Evolutionary conservation across 2,888 invertebrate species (phyloP), one percentile per base, ranked within the genome.

Genomic region (Encarsia formosa): DNA sequence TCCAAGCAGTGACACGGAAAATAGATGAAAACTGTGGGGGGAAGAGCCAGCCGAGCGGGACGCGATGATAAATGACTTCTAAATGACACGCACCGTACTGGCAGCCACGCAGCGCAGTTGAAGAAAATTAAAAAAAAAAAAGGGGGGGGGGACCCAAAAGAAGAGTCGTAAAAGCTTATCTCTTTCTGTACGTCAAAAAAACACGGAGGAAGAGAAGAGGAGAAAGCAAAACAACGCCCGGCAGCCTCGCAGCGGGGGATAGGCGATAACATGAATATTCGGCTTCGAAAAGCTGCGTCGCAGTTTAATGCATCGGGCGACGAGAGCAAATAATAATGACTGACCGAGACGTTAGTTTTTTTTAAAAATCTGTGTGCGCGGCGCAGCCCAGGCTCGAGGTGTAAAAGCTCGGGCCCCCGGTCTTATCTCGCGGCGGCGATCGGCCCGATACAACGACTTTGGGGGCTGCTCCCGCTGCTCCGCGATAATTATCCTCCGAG

Each of bases 401-500:
- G 53, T 56, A 53, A 56, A 52, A 41, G 45, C 49, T 48, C 46
- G 34, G 42, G 31, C 51, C 56, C 49, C 46, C 46, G 34, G 42
- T 31, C 51, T 58, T 56, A 58, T 58, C 56, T 51, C 44, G 15
- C n/a, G 49, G 32, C n/a, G 49, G 32, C 44, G 50, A 54, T 57
- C 54, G 46, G 46, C 46, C 29, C 47, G 53, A 57, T 57, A 54
- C 52, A 47, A 56, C 56, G 47, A 44, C 46, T 32, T 5, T 8
- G 13, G 13, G 50, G 52, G 56, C 40, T 47, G 41, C 31, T 42
- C 43, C 39, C 24, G 48, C 47, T 47, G 47, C 47, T 48, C 51
- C 38, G 52, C 57, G 57, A 58, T 58, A 55, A 58, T 58, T 58
- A 58, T 58, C 55, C 55, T 49, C 47, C 48, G 40, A 38, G 57